Evolutionary conservation across 2,888 invertebrate species (phyloP).

Genomic region (Lithosia quadra): DNA sequence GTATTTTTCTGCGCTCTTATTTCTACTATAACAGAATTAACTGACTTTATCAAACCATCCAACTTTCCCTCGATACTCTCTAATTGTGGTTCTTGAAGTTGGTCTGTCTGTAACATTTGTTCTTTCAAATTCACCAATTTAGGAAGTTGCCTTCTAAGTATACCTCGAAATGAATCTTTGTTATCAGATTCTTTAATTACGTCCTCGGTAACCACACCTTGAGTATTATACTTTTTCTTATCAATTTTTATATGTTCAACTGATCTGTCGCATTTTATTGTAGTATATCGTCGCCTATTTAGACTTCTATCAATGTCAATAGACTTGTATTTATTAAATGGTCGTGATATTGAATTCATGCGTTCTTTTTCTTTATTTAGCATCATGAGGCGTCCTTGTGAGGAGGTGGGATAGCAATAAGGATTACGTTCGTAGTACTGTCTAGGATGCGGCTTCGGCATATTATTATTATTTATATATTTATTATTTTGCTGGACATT

Average conservation of each 20-base stretch:
- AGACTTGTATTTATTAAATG: conserved; percentile 26
- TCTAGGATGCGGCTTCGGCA: conserved; percentile 6
- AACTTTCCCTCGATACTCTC: conserved; percentile 67
- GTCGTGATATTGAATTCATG: conserved; percentile 3
- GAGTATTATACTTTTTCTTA: conserved; percentile 8
- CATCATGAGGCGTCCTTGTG: conserved; percentile 58
- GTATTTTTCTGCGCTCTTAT: conserved; percentile 42
- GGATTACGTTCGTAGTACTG: conserved; percentile 42
- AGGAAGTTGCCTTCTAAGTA: background rate
- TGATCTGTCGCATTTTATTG: background rate
- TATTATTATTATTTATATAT: conserved; percentile 13
- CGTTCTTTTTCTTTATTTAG: conserved; percentile 51
- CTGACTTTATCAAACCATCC: conserved; percentile 62
- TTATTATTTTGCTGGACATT: conserved; percentile 13
- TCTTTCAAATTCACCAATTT: conserved; percentile 3
- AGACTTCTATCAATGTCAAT: background rate
- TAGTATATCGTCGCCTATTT: background rate
- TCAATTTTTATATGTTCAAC: conserved; percentile 1
- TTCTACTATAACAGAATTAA: conserved; percentile 65
- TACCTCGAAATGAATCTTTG: background rate
- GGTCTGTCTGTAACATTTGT: conserved; percentile 13
- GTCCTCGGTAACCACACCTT: conserved; percentile 9
- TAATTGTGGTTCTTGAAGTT: background rate
- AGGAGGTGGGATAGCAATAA: conserved; percentile 63
- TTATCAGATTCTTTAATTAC: background rate